A percentile compares a stretch with the other conserved stretches of the same genome.
These are phyloP conservation scores for Columbina picui DNA, from an alignment of 2,113 vertebrate species.

Conservation along the genomic window DNA sequence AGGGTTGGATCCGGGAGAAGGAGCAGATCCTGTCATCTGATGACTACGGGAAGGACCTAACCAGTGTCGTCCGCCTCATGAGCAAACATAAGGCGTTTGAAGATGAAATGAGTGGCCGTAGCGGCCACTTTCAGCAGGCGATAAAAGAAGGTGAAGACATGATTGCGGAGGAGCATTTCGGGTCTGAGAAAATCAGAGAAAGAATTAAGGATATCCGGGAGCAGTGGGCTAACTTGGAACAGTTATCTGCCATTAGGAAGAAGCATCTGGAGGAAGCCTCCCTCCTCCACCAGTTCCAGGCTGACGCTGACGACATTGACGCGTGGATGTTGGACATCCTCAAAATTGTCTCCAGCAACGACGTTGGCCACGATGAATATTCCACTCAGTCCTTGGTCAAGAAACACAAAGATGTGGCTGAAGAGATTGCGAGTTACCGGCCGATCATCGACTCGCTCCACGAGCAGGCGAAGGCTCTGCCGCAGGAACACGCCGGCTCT, in stretches of 20 bases:
- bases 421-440: constrained; percentile 89
- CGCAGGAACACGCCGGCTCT: constrained; percentile 76
- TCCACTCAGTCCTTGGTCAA: constrained; percentile 94
- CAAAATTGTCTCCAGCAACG: constrained; percentile 90
- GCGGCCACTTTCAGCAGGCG: constrained; percentile 87
- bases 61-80: constrained; percentile 88
- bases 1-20: constrained; percentile 96
- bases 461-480: constrained; percentile 84
- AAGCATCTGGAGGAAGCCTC: constrained; percentile 86
- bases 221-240: constrained; percentile 92
- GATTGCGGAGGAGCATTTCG: constrained; percentile 90
- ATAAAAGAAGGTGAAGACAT: constrained; percentile 91
- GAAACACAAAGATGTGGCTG: constrained; percentile 93
- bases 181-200: constrained; percentile 87
- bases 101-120: constrained; percentile 92
- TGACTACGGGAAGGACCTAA: constrained; percentile 91
- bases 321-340: constrained; percentile 94
- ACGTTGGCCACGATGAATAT: constrained; percentile 94
- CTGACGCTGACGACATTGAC: constrained; percentile 89
- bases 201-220: constrained; percentile 86
- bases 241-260: constrained; percentile 86
- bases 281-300: constrained; percentile 92
- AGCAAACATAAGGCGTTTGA: constrained; percentile 93
- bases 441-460: constrained; percentile 89
- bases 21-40: constrained; percentile 93